Evolutionary conservation across 2,888 invertebrate species (phyloP).

Genomic region (Nasonovia ribisnigri): DNA sequence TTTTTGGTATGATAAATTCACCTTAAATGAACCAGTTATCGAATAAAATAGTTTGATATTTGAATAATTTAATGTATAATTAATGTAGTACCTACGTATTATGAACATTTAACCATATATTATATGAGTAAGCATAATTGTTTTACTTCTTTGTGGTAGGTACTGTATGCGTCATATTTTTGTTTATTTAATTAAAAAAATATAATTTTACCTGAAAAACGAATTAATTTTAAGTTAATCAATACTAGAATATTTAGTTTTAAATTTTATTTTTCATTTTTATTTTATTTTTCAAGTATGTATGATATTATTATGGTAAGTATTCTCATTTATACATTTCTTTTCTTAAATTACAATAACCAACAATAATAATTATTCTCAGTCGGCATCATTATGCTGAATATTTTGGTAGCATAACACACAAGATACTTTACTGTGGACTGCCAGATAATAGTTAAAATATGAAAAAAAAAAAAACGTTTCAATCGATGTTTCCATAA

Average conservation of each 20-base stretch:
- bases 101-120: no score
- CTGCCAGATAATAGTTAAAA: not conserved
- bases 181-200: not conserved
- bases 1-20: no score
- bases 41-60: no score
- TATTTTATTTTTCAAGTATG: not conserved
- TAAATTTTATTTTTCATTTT: not conserved
- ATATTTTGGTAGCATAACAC: not conserved
- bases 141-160: no score
- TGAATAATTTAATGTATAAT: no score
- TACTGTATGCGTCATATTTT: not conserved
- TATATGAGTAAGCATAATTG: no score
- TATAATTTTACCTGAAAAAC: not conserved
- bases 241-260: not conserved
- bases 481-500: constrained; percentile 19
- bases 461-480: not conserved
- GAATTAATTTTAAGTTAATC: not conserved
- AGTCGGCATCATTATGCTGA: not conserved
- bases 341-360: not conserved
- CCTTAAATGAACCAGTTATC: no score
- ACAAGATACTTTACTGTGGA: not conserved
- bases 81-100: no score
- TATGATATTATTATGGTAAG: not conserved
- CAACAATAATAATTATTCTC: not conserved
- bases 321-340: not conserved